Conservation (phyloP, 2,888 invertebrate genomes). For the Habrosyne pyritoides region DNA sequence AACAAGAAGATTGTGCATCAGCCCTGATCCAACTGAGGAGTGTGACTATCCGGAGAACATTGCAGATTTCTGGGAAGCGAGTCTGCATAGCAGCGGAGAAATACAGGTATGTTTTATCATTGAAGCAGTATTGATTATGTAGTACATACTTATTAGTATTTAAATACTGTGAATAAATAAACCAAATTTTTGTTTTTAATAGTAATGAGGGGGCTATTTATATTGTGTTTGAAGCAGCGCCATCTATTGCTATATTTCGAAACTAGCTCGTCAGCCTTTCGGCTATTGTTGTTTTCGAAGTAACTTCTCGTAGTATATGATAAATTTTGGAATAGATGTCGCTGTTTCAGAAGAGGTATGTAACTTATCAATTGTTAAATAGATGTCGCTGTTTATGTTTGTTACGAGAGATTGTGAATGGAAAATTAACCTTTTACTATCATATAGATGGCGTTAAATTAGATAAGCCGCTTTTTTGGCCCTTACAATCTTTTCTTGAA, state of each 20-base stretch:
- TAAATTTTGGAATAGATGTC: neutral
- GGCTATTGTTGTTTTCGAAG: too few species aligned
- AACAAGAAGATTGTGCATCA: conserved; percentile 61
- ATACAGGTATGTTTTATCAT: conserved; percentile 58
- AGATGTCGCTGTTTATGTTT: neutral
- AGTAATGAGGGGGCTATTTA: neutral
- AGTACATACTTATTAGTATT: neutral
- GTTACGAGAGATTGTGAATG: too few species aligned
- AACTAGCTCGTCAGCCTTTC: neutral
- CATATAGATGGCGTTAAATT: too few species aligned
- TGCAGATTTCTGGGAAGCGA: conserved; percentile 75
- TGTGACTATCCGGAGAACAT: conserved; percentile 76
- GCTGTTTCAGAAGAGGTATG: neutral
- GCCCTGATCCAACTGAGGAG: conserved; percentile 71
- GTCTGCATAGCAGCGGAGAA: conserved; percentile 44
- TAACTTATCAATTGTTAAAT: neutral
- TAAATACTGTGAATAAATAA: neutral
- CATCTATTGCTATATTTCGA: neutral
- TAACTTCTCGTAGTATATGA: too few species aligned
- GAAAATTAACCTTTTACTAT: too few species aligned
- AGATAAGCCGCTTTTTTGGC: too few species aligned
- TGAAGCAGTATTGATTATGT: too few species aligned
- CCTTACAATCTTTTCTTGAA: too few species aligned
- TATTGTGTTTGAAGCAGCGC: neutral
- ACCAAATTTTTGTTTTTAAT: neutral